Evolutionary conservation across 1,140 invertebrate species (phyloP).

Genomic region (Homarus americanus): DNA sequence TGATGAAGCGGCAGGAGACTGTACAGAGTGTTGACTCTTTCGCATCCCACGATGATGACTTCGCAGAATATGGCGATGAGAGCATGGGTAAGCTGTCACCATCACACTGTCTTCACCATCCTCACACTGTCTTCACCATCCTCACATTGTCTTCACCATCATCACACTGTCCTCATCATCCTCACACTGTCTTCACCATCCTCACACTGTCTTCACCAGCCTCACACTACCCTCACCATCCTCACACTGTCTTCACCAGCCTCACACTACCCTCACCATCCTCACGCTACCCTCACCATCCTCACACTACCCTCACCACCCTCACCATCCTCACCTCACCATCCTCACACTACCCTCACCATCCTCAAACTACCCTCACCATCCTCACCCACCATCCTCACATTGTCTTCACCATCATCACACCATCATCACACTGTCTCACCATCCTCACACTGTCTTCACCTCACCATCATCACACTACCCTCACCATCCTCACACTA

Average conservation of each 20-base stretch:
- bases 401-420: no score
- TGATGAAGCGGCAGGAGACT: constrained; percentile 74
- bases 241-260: not conserved
- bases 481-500: no score
- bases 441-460: no score
- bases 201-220: not conserved
- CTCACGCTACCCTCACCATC: not conserved
- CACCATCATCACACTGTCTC: no score
- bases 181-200: not conserved
- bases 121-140: not conserved
- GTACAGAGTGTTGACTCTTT: constrained; percentile 75
- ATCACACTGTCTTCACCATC: not conserved
- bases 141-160: not conserved
- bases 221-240: not conserved
- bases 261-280: not conserved
- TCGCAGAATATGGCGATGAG: constrained; percentile 74
- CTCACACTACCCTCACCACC: not conserved
- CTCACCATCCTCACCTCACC: not conserved
- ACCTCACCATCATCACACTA: no score
- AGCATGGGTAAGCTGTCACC: constrained; percentile 69
- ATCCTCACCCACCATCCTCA: not conserved
- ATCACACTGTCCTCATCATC: not conserved
- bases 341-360: not conserved
- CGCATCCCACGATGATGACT: constrained; percentile 74
- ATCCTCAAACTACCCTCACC: not conserved